Evolutionary conservation across 2,113 vertebrate genomes (phyloP), one percentile per base, ranked within the genome.

Genomic region (Panthera uncia): DNA sequence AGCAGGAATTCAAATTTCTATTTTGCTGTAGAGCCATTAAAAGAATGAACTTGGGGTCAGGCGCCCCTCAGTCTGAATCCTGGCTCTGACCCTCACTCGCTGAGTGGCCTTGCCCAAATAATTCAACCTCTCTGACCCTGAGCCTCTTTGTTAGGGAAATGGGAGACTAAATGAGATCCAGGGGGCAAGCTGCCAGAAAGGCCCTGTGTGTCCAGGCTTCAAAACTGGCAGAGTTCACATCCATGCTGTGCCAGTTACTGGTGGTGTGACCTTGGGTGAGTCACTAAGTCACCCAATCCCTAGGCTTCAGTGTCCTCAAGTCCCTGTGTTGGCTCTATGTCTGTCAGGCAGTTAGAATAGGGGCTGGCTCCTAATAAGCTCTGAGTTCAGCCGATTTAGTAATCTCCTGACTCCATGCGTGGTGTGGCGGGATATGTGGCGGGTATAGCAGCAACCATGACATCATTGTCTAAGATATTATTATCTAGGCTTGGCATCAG

Each of bases 381-480:
- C 18, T 41, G 45, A 41, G 55, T 33, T 69, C 21, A 55, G 55
- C 48, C 52, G 33, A 27, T 27, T 79, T 38, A 84, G n/a, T 29
- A 25, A 73, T 71, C 29, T 23, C 16, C 6, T 45, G 71, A 57
- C 13, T 52, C 31, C 27, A 13, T 25, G 41, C 29, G 12, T 15
- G 61, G 27, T n/a, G 13, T 16, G 55, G 33, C 0, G 0, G 52
- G 25, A 38, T 41, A 36, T 21, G 8, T 13, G 6, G 61, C 13
- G 36, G 69, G 13, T 65, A 13, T 38, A 55, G 61, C 6, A 15
- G 19, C 25, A 71, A 81, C n/a, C 23, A 4, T 78, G 50, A 31
- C 61, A 29, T 79, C 76, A 21, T 74, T 74, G 86, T 21, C 71
- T 69, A 33, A 63, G 69, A 45, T 36, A n/a, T 27, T 73, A 41